phyloP scores from a whole-genome alignment of 2,888 invertebrate genomes.

The Cataglyphis livida region DNA sequence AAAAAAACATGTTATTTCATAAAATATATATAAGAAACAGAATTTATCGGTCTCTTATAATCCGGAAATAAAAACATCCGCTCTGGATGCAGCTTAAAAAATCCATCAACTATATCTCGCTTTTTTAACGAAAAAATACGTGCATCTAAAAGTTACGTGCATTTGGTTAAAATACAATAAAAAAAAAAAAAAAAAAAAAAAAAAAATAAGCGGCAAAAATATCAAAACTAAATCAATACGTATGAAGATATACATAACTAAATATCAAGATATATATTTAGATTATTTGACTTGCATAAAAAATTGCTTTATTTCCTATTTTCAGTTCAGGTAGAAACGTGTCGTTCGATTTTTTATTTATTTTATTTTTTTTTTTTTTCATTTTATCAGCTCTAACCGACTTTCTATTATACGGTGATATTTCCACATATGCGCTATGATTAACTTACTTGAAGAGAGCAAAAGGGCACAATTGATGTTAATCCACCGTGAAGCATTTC shows the following conservation, averaged over 20 bases:
- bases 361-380: background rate
- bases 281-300: background rate
- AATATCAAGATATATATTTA: background rate
- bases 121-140: background rate
- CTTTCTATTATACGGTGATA: slow-evolving; percentile 18
- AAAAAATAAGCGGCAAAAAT: background rate
- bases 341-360: background rate
- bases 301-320: background rate
- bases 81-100: background rate
- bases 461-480: slow-evolving; percentile 41
- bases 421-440: background rate
- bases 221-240: slow-evolving; percentile 6
- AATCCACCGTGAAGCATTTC: slow-evolving; percentile 39
- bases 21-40: background rate
- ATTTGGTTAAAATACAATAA: background rate
- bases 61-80: background rate
- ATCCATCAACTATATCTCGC: background rate
- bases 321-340: background rate
- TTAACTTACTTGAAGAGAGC: background rate
- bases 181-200: background rate
- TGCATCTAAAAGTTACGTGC: background rate
- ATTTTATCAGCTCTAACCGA: background rate
- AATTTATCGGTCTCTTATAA: background rate
- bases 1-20: background rate
- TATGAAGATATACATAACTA: background rate